Evolutionary conservation across 2,888 invertebrate genomes (phyloP), one percentile per base, ranked within the genome.

Genomic region (Choristoneura rosaceana): DNA sequence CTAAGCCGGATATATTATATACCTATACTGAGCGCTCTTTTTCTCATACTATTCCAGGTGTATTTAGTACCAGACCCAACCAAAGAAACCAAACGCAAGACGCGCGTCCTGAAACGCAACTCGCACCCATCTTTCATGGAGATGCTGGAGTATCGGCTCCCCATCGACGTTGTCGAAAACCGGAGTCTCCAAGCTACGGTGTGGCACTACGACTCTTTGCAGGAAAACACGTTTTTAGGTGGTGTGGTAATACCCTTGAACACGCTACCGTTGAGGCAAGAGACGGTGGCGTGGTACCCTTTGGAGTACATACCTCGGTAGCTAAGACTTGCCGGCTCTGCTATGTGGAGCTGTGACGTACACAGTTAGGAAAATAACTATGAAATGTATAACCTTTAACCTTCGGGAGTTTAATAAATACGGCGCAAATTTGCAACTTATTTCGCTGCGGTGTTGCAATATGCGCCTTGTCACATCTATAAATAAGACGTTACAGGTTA

Each of bases 91-190:
- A 99, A 99, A 91, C 95, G 98, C 67, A 99, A 99, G 92, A 99
- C 99, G 0, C 98, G 98, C 90, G 98, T 99, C 1, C 96, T 99
- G 1, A 97, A 97, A 81, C 97, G 97, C 78, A 98, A 98, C 85
- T 98, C 98, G 82, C 98, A 99, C 90, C 99, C 99, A 0, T 98
- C 99, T 17, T 99, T 99, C 91, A 99, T 99, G 98, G 98, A 99
- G 95, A 98, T 98, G 97, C 93, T 99, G 87, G 98, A 98, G 85
- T 99, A 99, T 84, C 95, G 98, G 74, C 95, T 98, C 93, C 96
- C 98, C 0, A 84, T 98, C 76, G 97, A 98, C 64, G 95, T 97
- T 58, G 95, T 99, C 15, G 95, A 96, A 84, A 95, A 95, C 77
- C 95, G 98, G 63, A 95, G 95, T 10, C 91, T 99, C n/a, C 98